phyloP scores from a whole-genome alignment of 2,888 invertebrate genomes.

The Atrina japonica region DNA sequence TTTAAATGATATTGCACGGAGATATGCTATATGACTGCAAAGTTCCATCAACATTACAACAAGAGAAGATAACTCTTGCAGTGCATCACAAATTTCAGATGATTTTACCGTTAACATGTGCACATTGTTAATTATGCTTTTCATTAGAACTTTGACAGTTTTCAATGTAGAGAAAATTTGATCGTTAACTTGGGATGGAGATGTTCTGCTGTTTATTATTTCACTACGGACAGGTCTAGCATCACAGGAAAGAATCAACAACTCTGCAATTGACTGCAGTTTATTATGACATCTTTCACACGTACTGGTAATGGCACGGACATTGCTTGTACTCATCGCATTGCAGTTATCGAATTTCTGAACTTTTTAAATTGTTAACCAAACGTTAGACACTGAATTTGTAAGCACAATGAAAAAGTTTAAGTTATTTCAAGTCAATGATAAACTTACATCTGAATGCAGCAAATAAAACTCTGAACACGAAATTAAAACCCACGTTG shows the following conservation, averaged over 20 bases:
- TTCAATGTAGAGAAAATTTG: constrained; percentile 65
- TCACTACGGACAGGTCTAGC: constrained; percentile 75
- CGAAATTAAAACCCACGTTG: no score
- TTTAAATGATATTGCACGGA: constrained; percentile 64
- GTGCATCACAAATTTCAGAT: constrained; percentile 64
- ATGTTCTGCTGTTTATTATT: constrained; percentile 36
- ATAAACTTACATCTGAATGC: no score
- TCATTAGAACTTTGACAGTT: constrained; percentile 64
- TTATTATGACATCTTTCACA: constrained; percentile 61
- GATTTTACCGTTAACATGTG: constrained; percentile 55
- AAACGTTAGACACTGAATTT: no score
- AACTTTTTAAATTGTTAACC: no score
- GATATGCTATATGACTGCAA: constrained; percentile 75
- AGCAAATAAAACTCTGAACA: no score
- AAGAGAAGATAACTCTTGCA: constrained; percentile 71
- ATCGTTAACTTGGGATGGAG: constrained; percentile 59
- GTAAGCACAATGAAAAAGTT: no score
- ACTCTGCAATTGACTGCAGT: constrained; percentile 78
- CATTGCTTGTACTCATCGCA: constrained; percentile 37
- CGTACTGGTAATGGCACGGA: constrained; percentile 18
- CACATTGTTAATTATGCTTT: constrained; percentile 64
- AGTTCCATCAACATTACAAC: constrained; percentile 74
- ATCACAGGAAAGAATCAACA: constrained; percentile 76
- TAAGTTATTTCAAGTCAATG: no score
- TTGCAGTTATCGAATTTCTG: no score